Base-by-base conservation (phyloP, 2,113 vertebrate species). In the Machaerirhynchus nigripectus region DNA sequence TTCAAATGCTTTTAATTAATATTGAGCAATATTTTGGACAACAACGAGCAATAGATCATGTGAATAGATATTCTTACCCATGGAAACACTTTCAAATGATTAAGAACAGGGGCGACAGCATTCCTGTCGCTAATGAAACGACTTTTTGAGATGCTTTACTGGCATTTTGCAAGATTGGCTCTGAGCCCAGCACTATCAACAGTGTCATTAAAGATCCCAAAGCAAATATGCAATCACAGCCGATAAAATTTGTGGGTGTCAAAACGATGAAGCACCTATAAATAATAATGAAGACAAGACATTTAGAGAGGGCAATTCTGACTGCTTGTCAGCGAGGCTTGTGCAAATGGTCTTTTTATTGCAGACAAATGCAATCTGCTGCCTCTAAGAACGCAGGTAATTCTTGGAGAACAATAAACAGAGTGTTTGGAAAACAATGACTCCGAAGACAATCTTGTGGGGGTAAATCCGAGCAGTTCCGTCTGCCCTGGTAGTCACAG, bases 151-250 rank as follows among this genome's bases (percentile, higher is more conserved):
- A 67, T 71, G 56, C 56, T 92, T 84, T 90, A 50, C 76, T 81
- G 76, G 52, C 83, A 78, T 80, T 95, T 95, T 91, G 71, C 86
- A 91, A 59, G 83, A 84, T 42, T 97, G 96, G 93, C 96, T 68
- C 52, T 21, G 55, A 94, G 94, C 95, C 94, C 91, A 89, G 89
- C 44, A 21, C 89, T 81, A 91, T 94, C 94, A 95, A 82, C 84
- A 70, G 65, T 90, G 83, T 87, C 93, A 89, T 94, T 92, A 96
- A 75, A 78, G 95, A 95, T 90, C 91, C 64, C 67, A 89, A 92
- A 87, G 95, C 78, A 97, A 97, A 96, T 93, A 95, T 84, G 83
- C 93, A 96, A 87, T 96, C 93, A 95, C 68, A 44, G 84, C 69
- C 37, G 57, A 95, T 92, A 78, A 93, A 95, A 96, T 95, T 60